These are phyloP conservation scores for Vulpes lagopus DNA, from an alignment of 2,113 vertebrate genomes.

Conservation along the genomic window DNA sequence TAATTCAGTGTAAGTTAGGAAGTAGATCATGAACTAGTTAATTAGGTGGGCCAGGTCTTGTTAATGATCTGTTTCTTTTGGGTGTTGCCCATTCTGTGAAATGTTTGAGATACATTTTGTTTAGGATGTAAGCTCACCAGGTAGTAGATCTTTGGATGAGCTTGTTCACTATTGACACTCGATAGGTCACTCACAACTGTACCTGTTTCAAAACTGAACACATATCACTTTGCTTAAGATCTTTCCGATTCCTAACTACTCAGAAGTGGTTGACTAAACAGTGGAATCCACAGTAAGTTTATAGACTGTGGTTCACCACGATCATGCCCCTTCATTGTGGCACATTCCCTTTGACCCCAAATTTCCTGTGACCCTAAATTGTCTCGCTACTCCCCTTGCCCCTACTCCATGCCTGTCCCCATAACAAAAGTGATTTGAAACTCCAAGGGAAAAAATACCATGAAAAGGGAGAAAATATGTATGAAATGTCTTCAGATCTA, in stretches of 20 bases:
- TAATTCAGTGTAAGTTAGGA: neutral
- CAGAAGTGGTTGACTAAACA: neutral
- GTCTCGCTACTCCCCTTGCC: neutral
- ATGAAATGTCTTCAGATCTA: neutral
- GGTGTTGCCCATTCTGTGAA: neutral
- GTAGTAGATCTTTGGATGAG: neutral
- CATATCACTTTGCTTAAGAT: neutral
- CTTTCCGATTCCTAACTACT: neutral
- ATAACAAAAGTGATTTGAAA: neutral
- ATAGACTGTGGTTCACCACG: neutral
- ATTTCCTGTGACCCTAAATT: neutral
- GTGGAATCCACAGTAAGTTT: neutral
- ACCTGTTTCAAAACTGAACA: neutral
- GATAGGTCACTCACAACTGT: neutral
- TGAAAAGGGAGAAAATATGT: neutral
- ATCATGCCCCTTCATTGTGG: neutral
- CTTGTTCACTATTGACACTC: neutral
- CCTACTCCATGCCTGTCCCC: too few relatives aligned
- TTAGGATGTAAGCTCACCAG: neutral
- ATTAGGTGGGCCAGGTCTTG: neutral
- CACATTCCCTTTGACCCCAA: neutral
- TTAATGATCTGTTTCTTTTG: neutral
- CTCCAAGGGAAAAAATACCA: neutral
- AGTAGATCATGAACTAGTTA: neutral
- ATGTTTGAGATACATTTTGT: neutral